These are phyloP conservation scores for Coptodon bakossiorum DNA, from an alignment of 2,113 vertebrate genomes.

Conservation along the genomic window DNA sequence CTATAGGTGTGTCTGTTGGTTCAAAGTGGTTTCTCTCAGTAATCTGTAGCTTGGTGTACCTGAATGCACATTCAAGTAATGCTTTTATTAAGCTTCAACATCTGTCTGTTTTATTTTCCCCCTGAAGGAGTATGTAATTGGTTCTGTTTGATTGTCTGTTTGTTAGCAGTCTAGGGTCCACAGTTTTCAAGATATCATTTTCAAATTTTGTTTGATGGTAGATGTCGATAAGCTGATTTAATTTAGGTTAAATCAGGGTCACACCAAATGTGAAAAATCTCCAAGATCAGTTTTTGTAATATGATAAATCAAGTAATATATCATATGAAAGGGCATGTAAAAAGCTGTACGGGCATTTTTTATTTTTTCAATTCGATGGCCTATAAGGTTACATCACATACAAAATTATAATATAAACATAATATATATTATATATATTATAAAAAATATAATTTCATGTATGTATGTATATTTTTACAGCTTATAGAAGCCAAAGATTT, in stretches of 20 bases:
- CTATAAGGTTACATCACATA: accelerated
- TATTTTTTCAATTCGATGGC: accelerated
- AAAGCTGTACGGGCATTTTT: background rate
- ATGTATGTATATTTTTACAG: background rate
- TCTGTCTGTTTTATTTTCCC: accelerated
- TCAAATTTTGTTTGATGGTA: background rate
- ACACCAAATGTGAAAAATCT: background rate
- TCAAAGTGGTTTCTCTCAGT: background rate
- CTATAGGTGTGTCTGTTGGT: accelerated
- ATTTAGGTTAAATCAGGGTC: background rate
- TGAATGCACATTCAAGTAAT: background rate
- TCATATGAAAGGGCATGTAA: accelerated
- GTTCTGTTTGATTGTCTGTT: background rate
- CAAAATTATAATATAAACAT: background rate
- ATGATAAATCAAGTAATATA: background rate
- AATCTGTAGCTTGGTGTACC: background rate
- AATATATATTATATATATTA: background rate
- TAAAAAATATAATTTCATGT: background rate
- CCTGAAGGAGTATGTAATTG: background rate
- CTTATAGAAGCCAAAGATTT: accelerated
- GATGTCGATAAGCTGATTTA: accelerated
- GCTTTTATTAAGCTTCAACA: background rate
- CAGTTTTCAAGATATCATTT: background rate
- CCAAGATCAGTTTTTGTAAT: background rate
- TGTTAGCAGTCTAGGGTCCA: background rate